Conservation (phyloP, 2,888 invertebrate genomes). For the Octodonta nipae region DNA sequence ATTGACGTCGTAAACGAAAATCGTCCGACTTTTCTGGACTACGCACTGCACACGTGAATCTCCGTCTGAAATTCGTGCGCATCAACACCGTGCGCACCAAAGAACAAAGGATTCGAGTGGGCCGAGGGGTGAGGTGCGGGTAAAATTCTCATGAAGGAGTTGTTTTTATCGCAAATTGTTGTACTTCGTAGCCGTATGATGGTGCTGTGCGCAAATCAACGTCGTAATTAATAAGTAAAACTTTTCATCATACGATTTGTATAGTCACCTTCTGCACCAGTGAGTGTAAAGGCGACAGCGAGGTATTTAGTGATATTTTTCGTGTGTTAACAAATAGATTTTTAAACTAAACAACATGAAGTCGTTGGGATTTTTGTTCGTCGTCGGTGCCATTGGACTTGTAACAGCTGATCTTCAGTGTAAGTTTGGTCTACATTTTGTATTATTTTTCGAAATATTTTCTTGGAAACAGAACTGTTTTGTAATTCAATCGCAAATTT, state of each 20-base stretch:
- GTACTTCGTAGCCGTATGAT: slow-evolving; percentile 4
- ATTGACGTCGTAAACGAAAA: no score
- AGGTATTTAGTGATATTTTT: not conserved
- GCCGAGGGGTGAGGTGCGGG: not conserved
- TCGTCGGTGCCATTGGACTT: slow-evolving; percentile 30
- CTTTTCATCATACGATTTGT: slow-evolving; percentile 17
- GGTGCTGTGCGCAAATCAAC: slow-evolving; percentile 23
- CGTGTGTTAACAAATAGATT: not conserved
- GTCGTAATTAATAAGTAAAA: slow-evolving; percentile 11
- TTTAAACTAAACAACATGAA: slow-evolving; percentile 37
- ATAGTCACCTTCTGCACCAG: slow-evolving; percentile 74
- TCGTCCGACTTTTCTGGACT: no score
- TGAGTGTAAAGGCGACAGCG: slow-evolving; percentile 70
- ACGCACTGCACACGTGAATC: slow-evolving; percentile 5
- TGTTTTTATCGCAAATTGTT: slow-evolving; percentile 2
- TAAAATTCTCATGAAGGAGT: not conserved
- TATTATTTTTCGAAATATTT: slow-evolving; percentile 1
- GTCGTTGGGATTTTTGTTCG: slow-evolving; percentile 22
- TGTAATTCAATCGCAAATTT: no score
- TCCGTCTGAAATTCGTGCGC: slow-evolving; percentile 13
- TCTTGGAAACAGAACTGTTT: no score
- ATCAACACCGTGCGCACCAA: slow-evolving; percentile 12
- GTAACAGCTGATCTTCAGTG: slow-evolving; percentile 49
- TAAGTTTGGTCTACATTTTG: slow-evolving; percentile 39
- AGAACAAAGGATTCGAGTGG: not conserved